phyloP scores from a whole-genome alignment of 2,888 invertebrate genomes.

The Orchesella flavescens region DNA sequence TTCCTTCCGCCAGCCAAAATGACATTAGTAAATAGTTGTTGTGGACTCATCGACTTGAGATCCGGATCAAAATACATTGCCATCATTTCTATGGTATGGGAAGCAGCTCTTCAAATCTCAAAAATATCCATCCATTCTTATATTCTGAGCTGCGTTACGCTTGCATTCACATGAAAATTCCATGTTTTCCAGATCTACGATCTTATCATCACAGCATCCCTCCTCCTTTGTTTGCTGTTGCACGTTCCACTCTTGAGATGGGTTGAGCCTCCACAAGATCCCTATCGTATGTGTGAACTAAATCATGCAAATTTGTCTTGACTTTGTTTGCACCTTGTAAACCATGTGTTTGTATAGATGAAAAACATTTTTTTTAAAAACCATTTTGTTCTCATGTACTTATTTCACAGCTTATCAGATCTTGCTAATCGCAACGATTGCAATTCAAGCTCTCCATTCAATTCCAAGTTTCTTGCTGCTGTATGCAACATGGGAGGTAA shows the following conservation, averaged over 20 bases:
- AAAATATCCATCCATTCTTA: too few species aligned
- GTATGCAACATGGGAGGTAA: conserved; percentile 72
- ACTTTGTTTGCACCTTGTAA: neutral
- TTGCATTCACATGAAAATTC: neutral
- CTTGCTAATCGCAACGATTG: conserved; percentile 70
- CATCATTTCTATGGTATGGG: conserved; percentile 70
- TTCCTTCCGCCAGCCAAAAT: conserved; percentile 50
- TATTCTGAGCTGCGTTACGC: neutral
- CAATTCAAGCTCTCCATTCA: conserved; percentile 69
- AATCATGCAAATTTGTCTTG: too few species aligned
- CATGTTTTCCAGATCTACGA: conserved; percentile 68
- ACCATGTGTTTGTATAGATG: neutral
- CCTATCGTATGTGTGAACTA: conserved; percentile 34
- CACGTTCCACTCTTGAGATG: conserved; percentile 69
- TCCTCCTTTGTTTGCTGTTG: conserved; percentile 68
- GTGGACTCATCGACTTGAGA: conserved; percentile 69
- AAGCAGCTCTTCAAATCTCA: too few species aligned
- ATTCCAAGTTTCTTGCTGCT: conserved; percentile 71
- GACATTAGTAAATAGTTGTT: conserved; percentile 70
- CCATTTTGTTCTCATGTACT: conserved; percentile 38
- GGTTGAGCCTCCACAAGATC: conserved; percentile 50
- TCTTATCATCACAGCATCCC: conserved; percentile 69
- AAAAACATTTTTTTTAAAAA: conserved; percentile 26
- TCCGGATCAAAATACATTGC: conserved; percentile 70
- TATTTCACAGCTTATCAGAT: conserved; percentile 70